Conservation (phyloP, 2,797 vertebrate genomes). For the Neomorphus geoffroyi region DNA sequence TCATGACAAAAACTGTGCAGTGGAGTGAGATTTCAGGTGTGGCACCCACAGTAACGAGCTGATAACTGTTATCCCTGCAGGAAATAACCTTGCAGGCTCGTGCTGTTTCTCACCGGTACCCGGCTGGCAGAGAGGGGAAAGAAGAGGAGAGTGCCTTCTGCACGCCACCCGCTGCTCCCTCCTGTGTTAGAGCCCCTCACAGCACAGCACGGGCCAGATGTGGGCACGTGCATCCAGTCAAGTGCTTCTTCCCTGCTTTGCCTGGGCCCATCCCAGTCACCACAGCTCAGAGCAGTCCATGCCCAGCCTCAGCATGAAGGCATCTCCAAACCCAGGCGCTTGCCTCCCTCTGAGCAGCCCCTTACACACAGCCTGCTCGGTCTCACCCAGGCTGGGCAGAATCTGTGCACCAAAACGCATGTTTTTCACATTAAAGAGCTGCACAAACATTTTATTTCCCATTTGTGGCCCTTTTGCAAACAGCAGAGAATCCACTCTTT, state of each 20-base stretch:
- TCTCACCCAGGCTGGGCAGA: neutral
- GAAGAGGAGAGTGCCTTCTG: neutral
- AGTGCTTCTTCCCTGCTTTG: rapidly evolving
- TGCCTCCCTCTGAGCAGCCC: neutral
- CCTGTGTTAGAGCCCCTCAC: neutral
- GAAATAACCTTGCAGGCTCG: neutral
- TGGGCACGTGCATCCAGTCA: rapidly evolving
- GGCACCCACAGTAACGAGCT: rapidly evolving
- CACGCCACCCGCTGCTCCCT: neutral
- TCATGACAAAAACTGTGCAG: neutral
- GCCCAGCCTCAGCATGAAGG: neutral
- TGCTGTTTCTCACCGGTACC: rapidly evolving
- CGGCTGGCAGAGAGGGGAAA: too few relatives aligned
- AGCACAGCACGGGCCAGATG: neutral
- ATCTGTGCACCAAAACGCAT: constrained; percentile 25
- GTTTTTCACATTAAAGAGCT: constrained; percentile 65
- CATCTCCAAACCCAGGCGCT: neutral
- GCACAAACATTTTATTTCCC: constrained; percentile 64
- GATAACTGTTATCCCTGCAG: neutral
- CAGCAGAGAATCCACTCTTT: constrained; percentile 56
- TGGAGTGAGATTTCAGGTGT: neutral
- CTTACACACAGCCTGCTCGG: neutral
- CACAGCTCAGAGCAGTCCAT: rapidly evolving
- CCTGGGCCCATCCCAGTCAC: neutral
- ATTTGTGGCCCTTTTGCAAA: constrained; percentile 61